Percentiles rank a stretch among this genome's conserved stretches.
Conservation (phyloP, 2,797 vertebrate species). For the Danionella dracula region DNA sequence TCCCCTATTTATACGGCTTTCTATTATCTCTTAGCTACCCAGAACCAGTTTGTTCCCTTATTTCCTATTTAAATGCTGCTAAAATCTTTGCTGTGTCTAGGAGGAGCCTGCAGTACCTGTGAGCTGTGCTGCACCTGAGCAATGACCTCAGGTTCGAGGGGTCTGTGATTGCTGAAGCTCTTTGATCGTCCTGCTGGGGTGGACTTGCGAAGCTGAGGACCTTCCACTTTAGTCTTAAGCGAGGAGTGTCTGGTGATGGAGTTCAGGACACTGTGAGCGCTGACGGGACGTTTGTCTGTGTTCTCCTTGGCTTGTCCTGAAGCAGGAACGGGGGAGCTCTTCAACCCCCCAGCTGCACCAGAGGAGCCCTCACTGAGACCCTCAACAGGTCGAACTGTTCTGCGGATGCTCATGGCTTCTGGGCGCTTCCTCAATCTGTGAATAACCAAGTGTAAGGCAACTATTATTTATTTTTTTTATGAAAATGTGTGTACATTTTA, state of each 20-base stretch:
- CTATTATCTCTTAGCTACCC: too few species aligned
- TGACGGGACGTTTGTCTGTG: conserved; percentile 85
- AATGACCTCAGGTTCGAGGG: conserved; percentile 90
- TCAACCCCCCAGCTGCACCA: conserved; percentile 60
- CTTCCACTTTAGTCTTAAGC: conserved; percentile 90
- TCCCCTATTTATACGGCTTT: too few species aligned
- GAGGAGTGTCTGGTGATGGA: conserved; percentile 95
- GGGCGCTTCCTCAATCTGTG: conserved; percentile 89
- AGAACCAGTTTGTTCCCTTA: too few species aligned
- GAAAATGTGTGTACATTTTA: too few species aligned
- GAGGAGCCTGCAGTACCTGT: conserved; percentile 51
- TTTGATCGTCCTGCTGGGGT: conserved; percentile 88
- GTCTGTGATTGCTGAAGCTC: conserved; percentile 98
- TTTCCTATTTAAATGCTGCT: background rate
- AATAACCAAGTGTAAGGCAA: background rate
- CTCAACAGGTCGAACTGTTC: conserved; percentile 83
- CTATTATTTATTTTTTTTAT: too few species aligned
- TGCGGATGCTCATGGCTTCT: conserved; percentile 84
- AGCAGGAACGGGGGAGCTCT: conserved; percentile 82
- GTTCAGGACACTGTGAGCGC: conserved; percentile 89
- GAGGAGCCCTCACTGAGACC: conserved; percentile 70
- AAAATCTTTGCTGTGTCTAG: background rate
- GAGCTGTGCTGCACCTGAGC: conserved; percentile 78
- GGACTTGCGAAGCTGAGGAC: conserved; percentile 86
- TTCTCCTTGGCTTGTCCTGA: conserved; percentile 82